Conservation (phyloP, 2,797 vertebrate species). For the Myripristis murdjan region DNA sequence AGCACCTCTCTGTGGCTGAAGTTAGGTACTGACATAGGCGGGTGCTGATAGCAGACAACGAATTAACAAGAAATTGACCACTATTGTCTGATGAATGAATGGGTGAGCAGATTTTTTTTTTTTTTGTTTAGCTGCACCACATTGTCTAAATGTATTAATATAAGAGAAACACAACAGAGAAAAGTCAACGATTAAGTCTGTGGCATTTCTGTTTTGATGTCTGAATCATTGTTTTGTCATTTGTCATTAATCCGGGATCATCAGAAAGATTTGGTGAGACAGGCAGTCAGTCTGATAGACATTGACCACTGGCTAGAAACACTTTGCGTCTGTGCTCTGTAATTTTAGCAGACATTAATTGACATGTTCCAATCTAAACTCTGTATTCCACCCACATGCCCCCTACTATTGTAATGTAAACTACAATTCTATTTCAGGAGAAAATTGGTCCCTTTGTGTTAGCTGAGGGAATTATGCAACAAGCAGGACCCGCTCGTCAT, state of each 20-base stretch:
- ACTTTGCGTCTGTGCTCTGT: slow-evolving; percentile 57
- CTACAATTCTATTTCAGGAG: slow-evolving; percentile 77
- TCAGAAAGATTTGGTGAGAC: slow-evolving; percentile 19
- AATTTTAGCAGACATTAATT: slow-evolving; percentile 77
- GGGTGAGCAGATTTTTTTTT: too few relatives aligned
- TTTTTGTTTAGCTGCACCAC: background rate
- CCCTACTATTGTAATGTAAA: slow-evolving; percentile 76
- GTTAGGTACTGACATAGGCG: too few relatives aligned
- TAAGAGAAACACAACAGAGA: slow-evolving; percentile 7
- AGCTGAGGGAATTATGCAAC: slow-evolving; percentile 79
- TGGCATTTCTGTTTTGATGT: too few relatives aligned
- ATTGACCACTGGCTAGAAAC: slow-evolving; percentile 51
- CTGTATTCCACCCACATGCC: slow-evolving; percentile 70
- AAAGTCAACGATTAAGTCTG: background rate
- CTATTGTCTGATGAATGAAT: too few relatives aligned
- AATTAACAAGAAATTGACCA: too few relatives aligned
- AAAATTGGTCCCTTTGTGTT: slow-evolving; percentile 86
- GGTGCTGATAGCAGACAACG: too few relatives aligned
- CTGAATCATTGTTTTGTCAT: slow-evolving; percentile 28
- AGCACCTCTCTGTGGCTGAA: background rate
- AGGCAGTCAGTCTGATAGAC: slow-evolving; percentile 35
- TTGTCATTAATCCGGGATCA: background rate
- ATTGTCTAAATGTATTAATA: background rate
- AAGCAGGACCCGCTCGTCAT: slow-evolving; percentile 69
- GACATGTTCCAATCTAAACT: slow-evolving; percentile 73